Percentiles rank a stretch among this genome's conserved stretches.
phyloP scores from a whole-genome alignment of 2,797 vertebrate genomes.

The Epinephelus awoara region DNA sequence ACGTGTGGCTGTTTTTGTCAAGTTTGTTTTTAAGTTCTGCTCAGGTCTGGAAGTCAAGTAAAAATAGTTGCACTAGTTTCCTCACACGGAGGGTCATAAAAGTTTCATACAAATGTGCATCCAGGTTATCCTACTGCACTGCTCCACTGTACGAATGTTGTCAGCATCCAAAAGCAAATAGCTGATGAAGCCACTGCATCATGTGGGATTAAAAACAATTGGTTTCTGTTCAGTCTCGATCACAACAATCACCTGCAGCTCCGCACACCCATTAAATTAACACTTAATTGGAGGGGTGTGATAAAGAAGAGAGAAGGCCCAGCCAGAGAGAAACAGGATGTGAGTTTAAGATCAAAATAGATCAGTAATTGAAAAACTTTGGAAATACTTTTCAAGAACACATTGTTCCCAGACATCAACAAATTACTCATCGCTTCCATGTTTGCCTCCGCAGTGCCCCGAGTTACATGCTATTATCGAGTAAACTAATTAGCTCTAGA shows the following conservation, averaged over 20 bases:
- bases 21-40: slow-evolving; percentile 1
- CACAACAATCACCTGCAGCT: not conserved
- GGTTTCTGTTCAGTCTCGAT: not conserved
- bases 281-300: not conserved
- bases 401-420: slow-evolving; percentile 7
- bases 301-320: not conserved
- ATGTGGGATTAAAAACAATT: not conserved
- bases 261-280: not conserved
- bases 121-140: not conserved
- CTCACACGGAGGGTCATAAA: slow-evolving; percentile 11
- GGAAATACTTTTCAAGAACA: not conserved
- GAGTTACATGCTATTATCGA: slow-evolving; percentile 15
- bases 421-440: not conserved
- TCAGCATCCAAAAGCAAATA: not conserved
- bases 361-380: slow-evolving; percentile 33
- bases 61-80: slow-evolving; percentile 28
- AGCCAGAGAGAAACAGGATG: not conserved
- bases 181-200: not conserved
- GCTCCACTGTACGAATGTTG: not conserved
- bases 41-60: slow-evolving; percentile 5
- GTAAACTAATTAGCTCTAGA: slow-evolving; percentile 32
- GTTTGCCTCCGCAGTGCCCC: not conserved
- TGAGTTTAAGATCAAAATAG: not conserved
- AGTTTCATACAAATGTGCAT: not conserved
- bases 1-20: not conserved